phyloP scores from a whole-genome alignment of 1,140 invertebrate genomes.

The Pygmarrhopalites habei region DNA sequence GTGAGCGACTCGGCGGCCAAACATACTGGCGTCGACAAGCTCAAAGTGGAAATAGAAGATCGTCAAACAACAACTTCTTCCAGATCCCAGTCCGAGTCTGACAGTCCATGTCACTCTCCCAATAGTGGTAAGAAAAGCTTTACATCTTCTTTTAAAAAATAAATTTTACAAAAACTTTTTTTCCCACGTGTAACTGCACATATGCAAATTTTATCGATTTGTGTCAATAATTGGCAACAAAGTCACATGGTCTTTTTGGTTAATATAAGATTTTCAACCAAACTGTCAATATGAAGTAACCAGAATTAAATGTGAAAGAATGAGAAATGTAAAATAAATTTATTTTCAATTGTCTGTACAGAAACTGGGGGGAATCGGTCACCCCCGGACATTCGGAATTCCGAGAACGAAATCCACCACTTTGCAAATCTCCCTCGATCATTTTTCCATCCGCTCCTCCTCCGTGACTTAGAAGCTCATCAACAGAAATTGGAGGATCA shows the following conservation, averaged over 20 bases:
- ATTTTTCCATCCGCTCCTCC: constrained; percentile 34
- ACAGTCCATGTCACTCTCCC: constrained; percentile 34
- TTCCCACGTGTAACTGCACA: too few relatives aligned
- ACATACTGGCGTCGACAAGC: constrained; percentile 32
- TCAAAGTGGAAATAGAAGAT: constrained; percentile 23
- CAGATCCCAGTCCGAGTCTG: constrained; percentile 21
- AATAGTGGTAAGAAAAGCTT: constrained; percentile 36
- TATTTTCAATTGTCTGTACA: too few relatives aligned
- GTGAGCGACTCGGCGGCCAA: constrained; percentile 32
- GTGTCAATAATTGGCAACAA: too few relatives aligned
- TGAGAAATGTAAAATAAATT: too few relatives aligned
- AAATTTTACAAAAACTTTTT: too few relatives aligned
- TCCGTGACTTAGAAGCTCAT: constrained; percentile 36
- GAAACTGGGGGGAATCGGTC: constrained; percentile 23
- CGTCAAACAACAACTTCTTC: constrained; percentile 8
- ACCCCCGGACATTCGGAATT: constrained; percentile 16
- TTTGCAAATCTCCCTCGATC: constrained; percentile 26
- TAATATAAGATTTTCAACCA: too few relatives aligned
- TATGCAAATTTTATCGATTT: too few relatives aligned
- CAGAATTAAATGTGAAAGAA: too few relatives aligned
- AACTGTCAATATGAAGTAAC: too few relatives aligned
- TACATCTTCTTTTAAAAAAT: too few relatives aligned
- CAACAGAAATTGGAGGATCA: constrained; percentile 24
- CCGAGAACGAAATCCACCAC: constrained; percentile 19
- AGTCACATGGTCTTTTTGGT: too few relatives aligned